A percentile compares a stretch with the other conserved stretches of the same genome.
Conservation (phyloP, 1,140 invertebrate species). For the Sitophilus oryzae region DNA sequence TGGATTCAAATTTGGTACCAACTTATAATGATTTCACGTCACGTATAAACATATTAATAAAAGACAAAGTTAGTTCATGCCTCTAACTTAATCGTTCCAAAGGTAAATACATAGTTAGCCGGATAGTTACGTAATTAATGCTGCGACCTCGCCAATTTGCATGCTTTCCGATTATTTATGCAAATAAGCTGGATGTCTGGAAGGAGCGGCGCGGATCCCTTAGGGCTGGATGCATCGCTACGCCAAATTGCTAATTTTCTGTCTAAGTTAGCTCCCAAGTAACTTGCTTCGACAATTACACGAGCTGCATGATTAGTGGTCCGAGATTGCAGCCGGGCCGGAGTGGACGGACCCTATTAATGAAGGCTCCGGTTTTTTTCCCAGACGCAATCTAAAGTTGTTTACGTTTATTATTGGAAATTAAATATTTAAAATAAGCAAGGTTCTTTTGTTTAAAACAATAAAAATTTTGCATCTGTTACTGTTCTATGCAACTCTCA, state of each 20-base stretch:
- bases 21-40: background rate
- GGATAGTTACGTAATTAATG: constrained; percentile 32
- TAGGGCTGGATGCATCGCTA: constrained; percentile 9
- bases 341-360: background rate
- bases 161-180: constrained; percentile 42
- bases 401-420: no score
- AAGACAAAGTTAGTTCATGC: background rate
- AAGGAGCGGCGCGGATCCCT: constrained; percentile 15
- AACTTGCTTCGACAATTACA: constrained; percentile 19
- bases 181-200: constrained; percentile 34
- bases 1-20: background rate
- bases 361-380: background rate
- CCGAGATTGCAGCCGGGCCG: constrained; percentile 4
- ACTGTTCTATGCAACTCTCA: no score
- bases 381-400: no score
- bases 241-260: constrained; percentile 41
- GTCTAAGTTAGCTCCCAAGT: constrained; percentile 23
- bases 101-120: constrained; percentile 31
- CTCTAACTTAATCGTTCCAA: background rate
- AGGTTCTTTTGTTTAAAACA: no score
- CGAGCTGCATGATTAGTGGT: constrained; percentile 25
- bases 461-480: no score
- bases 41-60: background rate
- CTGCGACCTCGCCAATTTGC: constrained; percentile 37
- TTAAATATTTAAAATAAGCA: no score